These are phyloP conservation scores for Melanotus villosus DNA, from an alignment of 2,888 invertebrate species.

Conservation along the genomic window DNA sequence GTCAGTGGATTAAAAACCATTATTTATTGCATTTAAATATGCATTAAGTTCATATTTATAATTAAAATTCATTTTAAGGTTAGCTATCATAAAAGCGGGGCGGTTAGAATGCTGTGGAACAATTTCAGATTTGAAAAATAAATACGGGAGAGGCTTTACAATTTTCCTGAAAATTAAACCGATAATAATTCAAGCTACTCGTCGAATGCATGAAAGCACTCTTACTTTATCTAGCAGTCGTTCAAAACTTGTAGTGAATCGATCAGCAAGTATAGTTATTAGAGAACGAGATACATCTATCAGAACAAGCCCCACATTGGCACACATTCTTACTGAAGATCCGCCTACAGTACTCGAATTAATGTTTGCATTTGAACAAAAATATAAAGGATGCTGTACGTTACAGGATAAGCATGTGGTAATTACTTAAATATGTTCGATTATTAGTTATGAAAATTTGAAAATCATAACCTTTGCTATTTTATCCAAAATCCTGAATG, in stretches of 20 bases:
- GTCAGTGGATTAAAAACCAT: no score
- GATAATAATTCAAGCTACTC: no score
- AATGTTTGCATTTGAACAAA: constrained; percentile 21
- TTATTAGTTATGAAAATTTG: no score
- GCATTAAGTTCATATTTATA: constrained; percentile 4
- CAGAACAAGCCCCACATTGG: not conserved
- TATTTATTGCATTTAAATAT: not conserved
- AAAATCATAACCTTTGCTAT: no score
- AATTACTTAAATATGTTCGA: no score
- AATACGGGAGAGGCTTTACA: constrained; percentile 74
- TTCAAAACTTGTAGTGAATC: not conserved
- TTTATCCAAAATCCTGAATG: no score
- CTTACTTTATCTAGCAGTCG: no score
- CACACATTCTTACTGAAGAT: not conserved
- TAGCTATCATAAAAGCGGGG: constrained; percentile 89
- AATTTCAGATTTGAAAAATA: constrained; percentile 82
- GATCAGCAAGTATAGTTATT: no score
- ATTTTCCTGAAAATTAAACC: constrained; percentile 61
- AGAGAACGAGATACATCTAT: constrained; percentile 23
- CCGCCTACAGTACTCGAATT: constrained; percentile 9
- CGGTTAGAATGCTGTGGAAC: constrained; percentile 82
- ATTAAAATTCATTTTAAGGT: constrained; percentile 67
- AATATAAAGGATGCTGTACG: constrained; percentile 47
- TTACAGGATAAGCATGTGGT: constrained; percentile 63
- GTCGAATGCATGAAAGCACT: not conserved